Evolutionary conservation across 2,888 invertebrate genomes (phyloP).

Genomic region (Dicroscelio sp.): DNA sequence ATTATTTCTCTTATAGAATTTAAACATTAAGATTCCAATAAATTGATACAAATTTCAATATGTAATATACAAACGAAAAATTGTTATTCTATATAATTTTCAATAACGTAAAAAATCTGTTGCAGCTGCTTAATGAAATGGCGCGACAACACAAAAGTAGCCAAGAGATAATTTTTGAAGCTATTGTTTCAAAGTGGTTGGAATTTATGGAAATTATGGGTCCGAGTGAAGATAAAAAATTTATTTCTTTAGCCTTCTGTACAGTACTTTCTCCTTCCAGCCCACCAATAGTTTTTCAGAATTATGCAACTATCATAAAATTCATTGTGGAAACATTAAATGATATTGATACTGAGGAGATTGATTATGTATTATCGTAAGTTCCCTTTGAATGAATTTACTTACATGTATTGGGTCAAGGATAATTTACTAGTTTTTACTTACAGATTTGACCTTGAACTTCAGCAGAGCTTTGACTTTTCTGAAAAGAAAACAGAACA

Average conservation of each 20-base stretch:
- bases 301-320: constrained; percentile 95
- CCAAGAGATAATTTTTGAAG: constrained; percentile 94
- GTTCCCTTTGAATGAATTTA: not conserved
- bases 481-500: constrained; percentile 93
- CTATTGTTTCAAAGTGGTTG: constrained; percentile 95
- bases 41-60: too few species aligned
- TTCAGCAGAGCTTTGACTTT: too few species aligned
- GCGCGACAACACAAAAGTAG: constrained; percentile 89
- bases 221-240: constrained; percentile 96
- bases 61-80: too few species aligned
- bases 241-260: constrained; percentile 94
- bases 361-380: constrained; percentile 54
- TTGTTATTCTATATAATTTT: not conserved
- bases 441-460: constrained; percentile 44
- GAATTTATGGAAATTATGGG: constrained; percentile 95
- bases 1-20: too few species aligned
- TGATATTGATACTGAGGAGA: constrained; percentile 93
- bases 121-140: constrained; percentile 88
- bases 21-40: too few species aligned
- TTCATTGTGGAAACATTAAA: constrained; percentile 95
- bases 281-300: constrained; percentile 93
- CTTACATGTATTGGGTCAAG: not conserved
- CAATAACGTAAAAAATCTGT: not conserved
- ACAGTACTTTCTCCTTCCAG: constrained; percentile 94
- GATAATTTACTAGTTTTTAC: not conserved